Percentiles rank a stretch among this genome's conserved stretches.
Conservation (phyloP, 2,113 vertebrate species). For the Eptesicus fuscus region DNA sequence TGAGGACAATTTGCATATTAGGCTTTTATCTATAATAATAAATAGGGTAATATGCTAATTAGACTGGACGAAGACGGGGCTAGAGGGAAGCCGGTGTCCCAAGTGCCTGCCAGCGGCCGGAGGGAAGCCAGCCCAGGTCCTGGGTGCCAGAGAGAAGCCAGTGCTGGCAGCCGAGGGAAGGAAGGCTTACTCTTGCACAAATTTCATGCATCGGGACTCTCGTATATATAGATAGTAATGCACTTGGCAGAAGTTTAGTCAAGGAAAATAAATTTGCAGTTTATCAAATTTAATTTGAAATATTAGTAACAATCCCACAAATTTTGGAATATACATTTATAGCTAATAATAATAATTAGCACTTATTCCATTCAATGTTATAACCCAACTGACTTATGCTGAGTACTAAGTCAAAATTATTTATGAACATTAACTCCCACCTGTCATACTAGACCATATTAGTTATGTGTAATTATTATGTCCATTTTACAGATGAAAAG, state of each 20-base stretch:
- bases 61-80: fast-evolving
- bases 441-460: not conserved
- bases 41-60: too few relatives aligned
- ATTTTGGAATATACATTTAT: not conserved
- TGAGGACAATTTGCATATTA: too few relatives aligned
- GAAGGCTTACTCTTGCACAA: too few relatives aligned
- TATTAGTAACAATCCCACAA: not conserved
- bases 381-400: not conserved
- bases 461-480: not conserved
- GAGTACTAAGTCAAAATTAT: not conserved
- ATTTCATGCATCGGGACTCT: too few relatives aligned
- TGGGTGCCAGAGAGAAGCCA: too few relatives aligned
- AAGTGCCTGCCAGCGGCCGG: too few relatives aligned
- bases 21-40: too few relatives aligned
- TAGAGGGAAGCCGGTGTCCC: too few relatives aligned
- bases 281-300: slow-evolving; percentile 14
- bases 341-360: not conserved
- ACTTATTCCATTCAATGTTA: not conserved
- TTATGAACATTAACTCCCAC: not conserved
- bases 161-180: too few relatives aligned
- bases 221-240: not conserved
- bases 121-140: too few relatives aligned
- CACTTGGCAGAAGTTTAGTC: not conserved
- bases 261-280: not conserved
- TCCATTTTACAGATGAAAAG: not conserved